Evolutionary conservation across 2,113 vertebrate species (phyloP).

Genomic region (Corydoras maculifer): DNA sequence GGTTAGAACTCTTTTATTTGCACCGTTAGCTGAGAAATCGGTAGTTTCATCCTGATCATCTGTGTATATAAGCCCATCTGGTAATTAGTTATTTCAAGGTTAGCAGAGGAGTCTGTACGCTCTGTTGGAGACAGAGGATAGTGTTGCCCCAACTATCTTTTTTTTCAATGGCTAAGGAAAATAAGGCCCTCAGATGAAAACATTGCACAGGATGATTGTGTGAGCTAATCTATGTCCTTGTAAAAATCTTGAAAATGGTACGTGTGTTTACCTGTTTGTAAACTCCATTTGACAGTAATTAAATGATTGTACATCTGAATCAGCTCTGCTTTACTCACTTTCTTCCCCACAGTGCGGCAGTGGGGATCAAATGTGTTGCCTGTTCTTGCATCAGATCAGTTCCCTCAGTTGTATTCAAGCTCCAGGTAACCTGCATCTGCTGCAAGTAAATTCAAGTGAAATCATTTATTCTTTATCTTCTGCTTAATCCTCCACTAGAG

Average conservation of each 20-base stretch:
- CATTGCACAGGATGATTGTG: conserved; percentile 73
- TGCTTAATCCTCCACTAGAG: no score
- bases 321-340: conserved; percentile 36
- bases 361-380: no score
- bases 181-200: conserved; percentile 57
- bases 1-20: conserved; percentile 17
- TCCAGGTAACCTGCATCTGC: no score
- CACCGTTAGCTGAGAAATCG: conserved; percentile 14
- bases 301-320: conserved; percentile 77
- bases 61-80: conserved; percentile 23
- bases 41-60: neutral
- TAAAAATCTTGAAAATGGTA: conserved; percentile 89
- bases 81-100: neutral
- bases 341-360: conserved; percentile 18
- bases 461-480: no score
- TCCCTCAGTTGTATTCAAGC: no score
- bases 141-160: neutral
- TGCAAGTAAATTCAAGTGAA: no score
- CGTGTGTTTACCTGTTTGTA: conserved; percentile 89
- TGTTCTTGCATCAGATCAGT: no score
- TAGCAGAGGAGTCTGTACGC: neutral
- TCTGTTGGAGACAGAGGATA: neutral
- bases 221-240: conserved; percentile 82
- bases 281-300: conserved; percentile 94
- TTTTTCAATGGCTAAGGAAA: conserved; percentile 11